Conservation (phyloP, 1,140 invertebrate genomes). For the Teleogryllus occipitalis region DNA sequence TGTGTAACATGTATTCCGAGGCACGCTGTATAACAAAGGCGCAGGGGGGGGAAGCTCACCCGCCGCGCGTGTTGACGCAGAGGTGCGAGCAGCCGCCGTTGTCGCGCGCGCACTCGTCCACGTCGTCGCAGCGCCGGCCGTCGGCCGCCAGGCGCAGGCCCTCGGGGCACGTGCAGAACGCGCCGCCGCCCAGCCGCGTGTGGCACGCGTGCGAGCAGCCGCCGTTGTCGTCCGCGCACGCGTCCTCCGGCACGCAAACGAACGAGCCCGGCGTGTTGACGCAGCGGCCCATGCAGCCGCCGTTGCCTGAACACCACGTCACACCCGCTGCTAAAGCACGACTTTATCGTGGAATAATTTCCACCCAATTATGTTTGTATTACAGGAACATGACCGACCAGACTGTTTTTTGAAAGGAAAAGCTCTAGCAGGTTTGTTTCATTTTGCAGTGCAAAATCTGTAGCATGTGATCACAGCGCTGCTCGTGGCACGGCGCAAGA, state of each 20-base stretch:
- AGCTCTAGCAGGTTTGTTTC: too few species aligned
- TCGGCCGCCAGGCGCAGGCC: constrained; percentile 32
- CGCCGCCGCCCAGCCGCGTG: constrained; percentile 53
- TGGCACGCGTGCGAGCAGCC: constrained; percentile 54
- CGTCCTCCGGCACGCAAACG: constrained; percentile 39
- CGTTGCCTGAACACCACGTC: constrained; percentile 37
- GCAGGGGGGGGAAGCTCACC: too few species aligned
- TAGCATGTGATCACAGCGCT: too few species aligned
- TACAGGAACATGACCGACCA: too few species aligned
- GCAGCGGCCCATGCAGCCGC: constrained; percentile 47
- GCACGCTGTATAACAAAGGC: too few species aligned
- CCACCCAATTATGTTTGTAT: not conserved
- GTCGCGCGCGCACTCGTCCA: constrained; percentile 50
- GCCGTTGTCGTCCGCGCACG: constrained; percentile 42
- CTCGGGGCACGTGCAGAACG: constrained; percentile 37
- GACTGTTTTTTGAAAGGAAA: too few species aligned
- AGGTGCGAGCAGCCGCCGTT: constrained; percentile 43
- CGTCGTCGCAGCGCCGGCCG: constrained; percentile 40
- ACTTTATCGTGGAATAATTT: not conserved
- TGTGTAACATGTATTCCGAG: too few species aligned
- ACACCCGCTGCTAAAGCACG: not conserved
- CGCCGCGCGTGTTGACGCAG: constrained; percentile 40
- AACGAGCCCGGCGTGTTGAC: constrained; percentile 37
- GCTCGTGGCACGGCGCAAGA: too few species aligned
- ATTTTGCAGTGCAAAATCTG: too few species aligned